Evolutionary conservation across 2,113 vertebrate species (phyloP).

Genomic region (Glaucidium brasilianum): DNA sequence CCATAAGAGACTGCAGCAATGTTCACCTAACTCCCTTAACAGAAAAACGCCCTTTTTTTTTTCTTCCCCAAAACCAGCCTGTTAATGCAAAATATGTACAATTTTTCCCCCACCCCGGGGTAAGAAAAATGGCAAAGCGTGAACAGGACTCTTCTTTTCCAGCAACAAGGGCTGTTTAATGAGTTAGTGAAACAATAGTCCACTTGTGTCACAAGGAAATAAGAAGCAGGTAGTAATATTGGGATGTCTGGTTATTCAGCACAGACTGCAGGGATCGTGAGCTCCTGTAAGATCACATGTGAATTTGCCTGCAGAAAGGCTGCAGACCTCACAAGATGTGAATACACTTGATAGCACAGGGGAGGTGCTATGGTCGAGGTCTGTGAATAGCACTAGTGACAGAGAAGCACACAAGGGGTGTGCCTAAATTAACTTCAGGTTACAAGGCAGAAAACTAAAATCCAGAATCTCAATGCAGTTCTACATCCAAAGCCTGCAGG

Average conservation of each 20-base stretch:
- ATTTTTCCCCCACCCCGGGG: background rate
- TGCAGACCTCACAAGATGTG: background rate
- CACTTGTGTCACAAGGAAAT: background rate
- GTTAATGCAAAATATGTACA: background rate
- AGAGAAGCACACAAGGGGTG: background rate
- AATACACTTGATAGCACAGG: background rate
- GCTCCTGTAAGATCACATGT: background rate
- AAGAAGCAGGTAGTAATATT: background rate
- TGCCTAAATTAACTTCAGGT: background rate
- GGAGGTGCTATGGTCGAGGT: background rate
- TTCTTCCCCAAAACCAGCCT: background rate
- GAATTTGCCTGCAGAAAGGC: background rate
- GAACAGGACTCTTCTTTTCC: background rate
- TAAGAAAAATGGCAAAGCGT: background rate
- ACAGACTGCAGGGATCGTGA: background rate
- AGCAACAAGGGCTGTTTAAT: background rate
- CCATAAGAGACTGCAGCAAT: background rate
- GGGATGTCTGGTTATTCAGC: background rate
- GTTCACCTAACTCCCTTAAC: background rate
- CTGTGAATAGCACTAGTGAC: background rate
- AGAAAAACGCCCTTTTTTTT: background rate
- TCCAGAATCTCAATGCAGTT: background rate
- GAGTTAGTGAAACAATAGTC: background rate
- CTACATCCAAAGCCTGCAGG: background rate
- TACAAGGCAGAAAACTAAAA: background rate